Evolutionary conservation across 2,797 vertebrate species (phyloP).

Genomic region (Notolabrus celidotus): DNA sequence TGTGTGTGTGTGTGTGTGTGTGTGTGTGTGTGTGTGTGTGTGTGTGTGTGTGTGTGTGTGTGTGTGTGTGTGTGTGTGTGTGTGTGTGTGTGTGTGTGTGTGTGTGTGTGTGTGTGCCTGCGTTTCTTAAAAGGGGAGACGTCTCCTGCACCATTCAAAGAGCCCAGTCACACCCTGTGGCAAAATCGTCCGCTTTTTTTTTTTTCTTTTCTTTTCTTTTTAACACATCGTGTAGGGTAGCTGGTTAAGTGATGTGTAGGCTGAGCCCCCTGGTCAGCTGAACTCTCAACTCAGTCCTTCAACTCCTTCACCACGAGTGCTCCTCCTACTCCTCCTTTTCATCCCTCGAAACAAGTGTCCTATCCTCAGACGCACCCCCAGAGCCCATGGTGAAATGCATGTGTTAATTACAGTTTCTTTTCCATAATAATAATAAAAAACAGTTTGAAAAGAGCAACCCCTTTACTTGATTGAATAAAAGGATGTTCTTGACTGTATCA

Average conservation of each 20-base stretch:
- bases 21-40: too few relatives aligned
- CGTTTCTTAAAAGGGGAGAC: too few relatives aligned
- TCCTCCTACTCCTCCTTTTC: constrained; percentile 40
- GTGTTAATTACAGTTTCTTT: constrained; percentile 93
- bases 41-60: too few relatives aligned
- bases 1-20: constrained; percentile 5
- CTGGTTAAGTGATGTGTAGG: constrained; percentile 63
- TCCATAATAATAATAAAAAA: constrained; percentile 91
- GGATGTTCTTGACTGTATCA: constrained; percentile 90
- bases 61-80: too few relatives aligned
- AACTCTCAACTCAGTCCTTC: constrained; percentile 30
- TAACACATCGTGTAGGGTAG: constrained; percentile 45
- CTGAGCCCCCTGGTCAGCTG: constrained; percentile 55
- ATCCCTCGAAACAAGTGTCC: constrained; percentile 52
- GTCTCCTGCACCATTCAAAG: constrained; percentile 43
- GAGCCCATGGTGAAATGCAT: constrained; percentile 91
- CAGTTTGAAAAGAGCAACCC: constrained; percentile 89
- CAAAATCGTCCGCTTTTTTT: constrained; percentile 58
- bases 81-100: too few relatives aligned
- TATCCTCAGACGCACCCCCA: constrained; percentile 75
- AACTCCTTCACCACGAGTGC: constrained; percentile 25
- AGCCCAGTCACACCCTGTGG: constrained; percentile 56
- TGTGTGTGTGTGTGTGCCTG: too few relatives aligned
- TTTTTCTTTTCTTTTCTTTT: constrained; percentile 53
- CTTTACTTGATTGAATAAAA: constrained; percentile 91